Evolutionary conservation across 2,797 vertebrate genomes (phyloP), one percentile per base, ranked within the genome.

Genomic region (Trachops cirrhosus): DNA sequence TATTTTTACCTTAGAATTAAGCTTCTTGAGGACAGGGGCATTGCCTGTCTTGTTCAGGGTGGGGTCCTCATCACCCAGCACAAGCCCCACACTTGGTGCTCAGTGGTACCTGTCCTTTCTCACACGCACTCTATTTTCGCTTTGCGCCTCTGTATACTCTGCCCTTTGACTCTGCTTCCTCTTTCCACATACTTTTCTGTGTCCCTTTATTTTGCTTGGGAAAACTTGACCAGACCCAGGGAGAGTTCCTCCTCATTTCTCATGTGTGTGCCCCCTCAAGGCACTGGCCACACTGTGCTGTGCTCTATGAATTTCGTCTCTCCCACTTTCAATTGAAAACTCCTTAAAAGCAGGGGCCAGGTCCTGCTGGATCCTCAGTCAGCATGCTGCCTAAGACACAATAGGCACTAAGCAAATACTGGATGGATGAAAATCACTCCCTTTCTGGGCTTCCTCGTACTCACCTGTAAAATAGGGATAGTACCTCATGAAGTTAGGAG

Each of bases 61-160:
- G 16, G 64, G 70, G 46, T 48, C 50, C 29, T 71, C 22, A 32
- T 44, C 22, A 54, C 1, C 48, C 26, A 15, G 54, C 83, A 54
- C 8, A 37, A 67, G 32, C 89, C 62, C 29, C 5, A 29, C 74
- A 29, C 78, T 70, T 14, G 5, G n/a, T 16, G 12, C 67, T 80
- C 9, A 21, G 26, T 22, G 73, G 24, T 54, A 1, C 29, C 10
- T 16, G 19, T 74, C 54, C 9, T 77, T 68, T 22, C 71, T 70
- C 21, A 19, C 64, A 34, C 12, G 59, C 22, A 14, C 29, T 7
- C 0, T 16, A 0, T 26, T 24, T 50, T 37, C 44, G 24, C 64
- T 44, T 34, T 0, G 0, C 26, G 32, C 41, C 68, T 41, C 6
- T 16, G 21, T 1, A 3, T 1, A 1, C 9, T 22, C 37, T 67